phyloP scores from a whole-genome alignment of 1,140 invertebrate species.

The Pomacea maculata region DNA sequence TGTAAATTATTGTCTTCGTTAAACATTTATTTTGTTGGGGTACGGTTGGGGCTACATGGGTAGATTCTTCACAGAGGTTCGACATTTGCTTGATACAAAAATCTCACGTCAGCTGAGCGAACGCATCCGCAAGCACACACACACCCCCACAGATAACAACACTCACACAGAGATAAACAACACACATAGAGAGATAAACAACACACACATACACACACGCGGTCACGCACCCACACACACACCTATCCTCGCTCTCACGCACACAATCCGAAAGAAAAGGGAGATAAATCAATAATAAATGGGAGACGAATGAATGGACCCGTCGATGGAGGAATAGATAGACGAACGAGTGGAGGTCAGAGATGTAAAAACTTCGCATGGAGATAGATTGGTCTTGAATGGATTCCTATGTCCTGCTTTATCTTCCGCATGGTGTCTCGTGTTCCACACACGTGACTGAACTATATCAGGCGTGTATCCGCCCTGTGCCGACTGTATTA shows the following conservation, averaged over 20 bases:
- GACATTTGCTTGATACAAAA: no score
- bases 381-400: not conserved
- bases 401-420: no score
- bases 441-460: not conserved
- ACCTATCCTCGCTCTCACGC: not conserved
- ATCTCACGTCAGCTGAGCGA: not conserved
- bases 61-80: no score
- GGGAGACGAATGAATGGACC: not conserved
- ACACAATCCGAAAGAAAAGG: not conserved
- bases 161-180: not conserved
- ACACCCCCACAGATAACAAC: not conserved
- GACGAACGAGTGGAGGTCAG: not conserved
- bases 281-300: not conserved
- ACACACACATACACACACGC: not conserved
- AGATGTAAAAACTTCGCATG: not conserved
- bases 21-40: no score
- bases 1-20: no score
- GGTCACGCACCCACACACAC: not conserved
- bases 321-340: not conserved
- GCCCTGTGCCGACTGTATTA: not conserved
- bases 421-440: no score
- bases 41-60: no score
- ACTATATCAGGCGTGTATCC: not conserved
- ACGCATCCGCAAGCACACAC: not conserved
- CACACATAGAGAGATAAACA: no score